These are phyloP conservation scores for Halictus quadricinctus DNA, from an alignment of 2,888 invertebrate genomes.

Conservation along the genomic window DNA sequence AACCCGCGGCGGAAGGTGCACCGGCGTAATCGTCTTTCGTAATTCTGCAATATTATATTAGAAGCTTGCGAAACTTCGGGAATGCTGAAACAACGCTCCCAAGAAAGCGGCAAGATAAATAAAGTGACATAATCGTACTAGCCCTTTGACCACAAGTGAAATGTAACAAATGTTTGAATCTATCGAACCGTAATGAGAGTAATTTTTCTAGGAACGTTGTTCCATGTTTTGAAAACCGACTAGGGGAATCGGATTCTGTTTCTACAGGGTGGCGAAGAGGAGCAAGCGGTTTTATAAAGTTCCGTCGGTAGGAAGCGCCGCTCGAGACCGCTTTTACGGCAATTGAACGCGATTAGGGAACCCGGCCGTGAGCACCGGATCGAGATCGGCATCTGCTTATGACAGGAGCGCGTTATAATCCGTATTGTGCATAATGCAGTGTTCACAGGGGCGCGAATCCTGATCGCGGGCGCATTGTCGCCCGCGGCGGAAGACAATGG, in stretches of 20 bases:
- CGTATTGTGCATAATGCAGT: slow-evolving; percentile 62
- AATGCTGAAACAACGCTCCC: neutral
- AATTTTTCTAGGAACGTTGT: neutral
- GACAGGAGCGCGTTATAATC: slow-evolving; percentile 78
- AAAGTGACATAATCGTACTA: neutral
- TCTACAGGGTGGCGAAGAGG: slow-evolving; percentile 13
- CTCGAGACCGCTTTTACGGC: slow-evolving; percentile 78
- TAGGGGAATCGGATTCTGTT: neutral
- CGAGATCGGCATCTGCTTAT: slow-evolving; percentile 80
- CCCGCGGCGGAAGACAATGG: slow-evolving; percentile 61
- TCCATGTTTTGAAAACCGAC: neutral
- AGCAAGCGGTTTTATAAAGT: slow-evolving; percentile 15
- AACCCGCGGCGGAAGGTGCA: neutral
- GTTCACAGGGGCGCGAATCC: slow-evolving; percentile 54
- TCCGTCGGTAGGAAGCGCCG: slow-evolving; percentile 32
- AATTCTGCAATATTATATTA: slow-evolving; percentile 11
- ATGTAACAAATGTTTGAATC: neutral
- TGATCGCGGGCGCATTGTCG: slow-evolving; percentile 55
- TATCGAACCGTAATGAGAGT: no score
- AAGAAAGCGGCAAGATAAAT: neutral
- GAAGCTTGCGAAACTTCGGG: neutral
- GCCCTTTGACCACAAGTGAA: neutral
- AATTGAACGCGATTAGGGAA: slow-evolving; percentile 79
- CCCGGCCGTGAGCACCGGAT: slow-evolving; percentile 68
- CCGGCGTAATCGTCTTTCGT: neutral